These are phyloP conservation scores for Microtus montanus DNA, from an alignment of 2,113 vertebrate species.

Conservation along the genomic window DNA sequence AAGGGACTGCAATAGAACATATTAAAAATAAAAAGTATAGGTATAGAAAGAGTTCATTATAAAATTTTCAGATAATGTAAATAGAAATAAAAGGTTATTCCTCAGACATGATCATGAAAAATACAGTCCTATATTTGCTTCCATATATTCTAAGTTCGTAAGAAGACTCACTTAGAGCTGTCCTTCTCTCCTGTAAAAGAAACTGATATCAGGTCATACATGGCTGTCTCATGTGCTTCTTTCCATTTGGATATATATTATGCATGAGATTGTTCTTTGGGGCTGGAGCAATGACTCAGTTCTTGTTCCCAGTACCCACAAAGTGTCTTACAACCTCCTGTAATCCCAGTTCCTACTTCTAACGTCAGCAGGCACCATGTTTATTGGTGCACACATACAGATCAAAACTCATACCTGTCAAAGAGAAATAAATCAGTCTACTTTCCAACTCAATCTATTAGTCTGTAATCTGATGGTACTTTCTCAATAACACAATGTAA, in stretches of 20 bases:
- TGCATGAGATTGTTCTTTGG: neutral
- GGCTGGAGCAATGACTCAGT: neutral
- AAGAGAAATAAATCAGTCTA: neutral
- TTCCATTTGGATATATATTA: constrained; percentile 26
- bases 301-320: no score
- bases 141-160: neutral
- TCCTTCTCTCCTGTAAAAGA: neutral
- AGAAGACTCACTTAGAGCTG: neutral
- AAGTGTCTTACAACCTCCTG: no score
- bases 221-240: neutral
- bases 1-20: neutral
- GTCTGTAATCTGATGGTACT: neutral
- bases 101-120: neutral
- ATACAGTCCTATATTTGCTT: neutral
- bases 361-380: no score
- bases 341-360: neutral
- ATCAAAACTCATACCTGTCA: neutral
- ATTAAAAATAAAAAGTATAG: neutral
- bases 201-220: neutral
- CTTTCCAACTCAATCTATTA: neutral
- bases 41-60: neutral
- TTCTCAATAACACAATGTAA: constrained; percentile 3
- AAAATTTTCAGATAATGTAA: constrained; percentile 1
- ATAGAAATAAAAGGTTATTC: constrained; percentile 27
- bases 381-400: neutral